Conservation (phyloP, 2,888 invertebrate species). For the Eupithecia exiguata region DNA sequence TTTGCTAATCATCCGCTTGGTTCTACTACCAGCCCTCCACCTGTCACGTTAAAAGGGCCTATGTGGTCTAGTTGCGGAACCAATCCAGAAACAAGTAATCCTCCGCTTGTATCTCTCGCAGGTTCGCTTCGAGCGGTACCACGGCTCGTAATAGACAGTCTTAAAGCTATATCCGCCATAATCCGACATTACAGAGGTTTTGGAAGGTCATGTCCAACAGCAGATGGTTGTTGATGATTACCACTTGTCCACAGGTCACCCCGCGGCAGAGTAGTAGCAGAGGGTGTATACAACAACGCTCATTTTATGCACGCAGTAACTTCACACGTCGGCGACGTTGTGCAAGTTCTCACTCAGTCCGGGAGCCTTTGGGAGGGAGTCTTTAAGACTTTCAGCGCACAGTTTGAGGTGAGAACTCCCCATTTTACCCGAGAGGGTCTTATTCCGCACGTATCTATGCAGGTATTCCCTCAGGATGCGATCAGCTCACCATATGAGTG, state of each 20-base stretch:
- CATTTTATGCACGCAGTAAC: slow-evolving; percentile 95
- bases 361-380: slow-evolving; percentile 95
- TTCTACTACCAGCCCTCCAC: too few relatives aligned
- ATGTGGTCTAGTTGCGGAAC: too few relatives aligned
- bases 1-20: neutral
- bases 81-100: too few relatives aligned
- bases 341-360: slow-evolving; percentile 92
- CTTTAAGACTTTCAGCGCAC: slow-evolving; percentile 93
- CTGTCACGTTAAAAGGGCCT: too few relatives aligned
- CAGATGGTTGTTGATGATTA: neutral
- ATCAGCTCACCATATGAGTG: neutral
- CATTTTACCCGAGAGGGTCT: neutral
- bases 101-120: neutral
- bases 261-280: slow-evolving; percentile 88
- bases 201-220: neutral
- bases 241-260: slow-evolving; percentile 81
- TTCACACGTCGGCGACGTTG: slow-evolving; percentile 92
- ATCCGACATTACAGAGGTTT: neutral
- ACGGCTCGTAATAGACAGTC: neutral
- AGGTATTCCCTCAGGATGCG: neutral
- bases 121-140: neutral
- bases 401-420: slow-evolving; percentile 87
- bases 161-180: neutral
- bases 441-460: neutral
- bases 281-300: slow-evolving; percentile 95